phyloP scores from a whole-genome alignment of 2,797 vertebrate species.

The Typhlichthys eigenmanni region DNA sequence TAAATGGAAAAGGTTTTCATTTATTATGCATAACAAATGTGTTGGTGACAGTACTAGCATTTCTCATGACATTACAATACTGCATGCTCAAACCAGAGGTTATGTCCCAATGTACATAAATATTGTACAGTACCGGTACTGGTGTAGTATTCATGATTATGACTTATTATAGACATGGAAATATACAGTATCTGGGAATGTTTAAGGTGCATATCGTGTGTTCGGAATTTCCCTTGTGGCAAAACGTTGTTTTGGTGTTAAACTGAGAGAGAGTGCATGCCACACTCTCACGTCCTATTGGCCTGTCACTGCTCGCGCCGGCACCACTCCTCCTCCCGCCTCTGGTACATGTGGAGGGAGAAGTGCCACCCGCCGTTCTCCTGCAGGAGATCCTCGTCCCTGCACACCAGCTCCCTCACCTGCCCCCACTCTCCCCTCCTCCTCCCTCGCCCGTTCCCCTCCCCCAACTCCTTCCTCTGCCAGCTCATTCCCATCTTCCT shows the following conservation, averaged over 20 bases:
- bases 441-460: background rate
- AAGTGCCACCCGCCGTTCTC: constrained; percentile 59
- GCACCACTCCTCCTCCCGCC: constrained; percentile 58
- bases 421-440: constrained; percentile 30
- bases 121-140: no score
- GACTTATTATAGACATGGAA: no score
- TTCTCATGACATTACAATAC: no score
- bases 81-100: no score
- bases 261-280: no score
- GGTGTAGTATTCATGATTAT: no score
- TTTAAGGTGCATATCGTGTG: no score
- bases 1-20: constrained; percentile 8
- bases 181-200: no score
- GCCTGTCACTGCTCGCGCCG: constrained; percentile 30
- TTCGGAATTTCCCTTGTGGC: no score
- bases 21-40: constrained; percentile 18
- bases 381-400: constrained; percentile 49
- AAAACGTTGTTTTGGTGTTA: no score
- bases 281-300: no score
- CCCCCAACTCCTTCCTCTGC: constrained; percentile 19
- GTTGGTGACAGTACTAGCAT: background rate
- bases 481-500: constrained; percentile 13
- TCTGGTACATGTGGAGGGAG: constrained; percentile 57
- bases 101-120: no score
- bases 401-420: constrained; percentile 51